Conservation (phyloP, 2,888 invertebrate genomes). For the Diarsia dahlii region DNA sequence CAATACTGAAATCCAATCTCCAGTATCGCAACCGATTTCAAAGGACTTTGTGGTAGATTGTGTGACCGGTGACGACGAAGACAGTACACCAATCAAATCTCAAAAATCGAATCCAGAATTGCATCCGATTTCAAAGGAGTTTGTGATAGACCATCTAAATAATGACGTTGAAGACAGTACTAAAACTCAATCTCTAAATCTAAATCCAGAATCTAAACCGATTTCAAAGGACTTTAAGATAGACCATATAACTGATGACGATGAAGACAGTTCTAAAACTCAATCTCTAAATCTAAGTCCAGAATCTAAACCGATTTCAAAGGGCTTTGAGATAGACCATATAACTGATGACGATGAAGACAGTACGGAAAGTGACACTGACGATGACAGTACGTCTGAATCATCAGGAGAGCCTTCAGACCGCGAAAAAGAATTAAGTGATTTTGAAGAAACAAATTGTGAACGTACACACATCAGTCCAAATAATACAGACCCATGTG, state of each 20-base stretch:
- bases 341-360: conserved; percentile 15
- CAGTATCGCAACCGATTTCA: neutral
- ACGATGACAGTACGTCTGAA: conserved; percentile 12
- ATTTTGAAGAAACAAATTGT: conserved; percentile 18
- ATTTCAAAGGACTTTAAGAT: conserved; percentile 19
- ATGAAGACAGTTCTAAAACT: neutral
- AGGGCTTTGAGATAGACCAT: neutral
- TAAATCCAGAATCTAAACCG: too few relatives aligned
- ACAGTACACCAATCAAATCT: too few relatives aligned
- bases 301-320: conserved; percentile 9
- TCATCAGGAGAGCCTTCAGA: conserved; percentile 28
- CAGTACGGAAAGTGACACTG: conserved; percentile 13
- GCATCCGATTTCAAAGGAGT: neutral
- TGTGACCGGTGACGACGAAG: neutral
- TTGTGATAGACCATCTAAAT: neutral
- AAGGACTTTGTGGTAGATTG: neutral
- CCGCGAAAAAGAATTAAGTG: conserved; percentile 16
- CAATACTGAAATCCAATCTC: neutral
- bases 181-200: too few relatives aligned
- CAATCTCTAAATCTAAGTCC: too few relatives aligned
- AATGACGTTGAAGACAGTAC: neutral
- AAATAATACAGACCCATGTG: conserved; percentile 11
- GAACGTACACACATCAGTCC: neutral
- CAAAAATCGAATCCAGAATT: neutral
- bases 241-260: neutral